phyloP scores from a whole-genome alignment of 1,140 invertebrate genomes.

The Micrasema minimum region DNA sequence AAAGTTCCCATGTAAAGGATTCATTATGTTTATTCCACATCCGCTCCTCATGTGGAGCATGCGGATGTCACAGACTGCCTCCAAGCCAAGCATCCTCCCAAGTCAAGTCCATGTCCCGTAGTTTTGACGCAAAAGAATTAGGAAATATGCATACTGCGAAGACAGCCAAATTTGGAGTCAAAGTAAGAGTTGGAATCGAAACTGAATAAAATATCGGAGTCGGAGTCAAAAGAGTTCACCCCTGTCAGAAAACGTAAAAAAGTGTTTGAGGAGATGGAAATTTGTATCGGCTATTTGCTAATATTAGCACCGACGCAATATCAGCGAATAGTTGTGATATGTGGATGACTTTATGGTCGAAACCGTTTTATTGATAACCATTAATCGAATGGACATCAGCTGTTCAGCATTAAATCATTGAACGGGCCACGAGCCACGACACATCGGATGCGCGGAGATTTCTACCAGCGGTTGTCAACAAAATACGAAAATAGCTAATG shows the following conservation, averaged over 20 bases:
- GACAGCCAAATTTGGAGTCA: too few species aligned
- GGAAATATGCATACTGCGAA: too few species aligned
- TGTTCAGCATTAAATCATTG: constrained; percentile 36
- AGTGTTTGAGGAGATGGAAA: constrained; percentile 1
- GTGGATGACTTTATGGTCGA: constrained; percentile 28
- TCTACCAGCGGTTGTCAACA: background rate
- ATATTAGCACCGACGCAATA: constrained; percentile 11
- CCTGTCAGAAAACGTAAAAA: background rate
- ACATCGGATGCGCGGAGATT: constrained; percentile 1
- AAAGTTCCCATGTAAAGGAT: too few species aligned
- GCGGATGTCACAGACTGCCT: too few species aligned
- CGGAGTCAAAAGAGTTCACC: too few species aligned
- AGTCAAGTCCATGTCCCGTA: too few species aligned
- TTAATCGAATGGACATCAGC: constrained; percentile 35
- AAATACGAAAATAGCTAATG: background rate
- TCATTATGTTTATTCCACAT: too few species aligned
- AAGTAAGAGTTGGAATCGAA: too few species aligned
- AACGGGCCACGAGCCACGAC: constrained; percentile 4
- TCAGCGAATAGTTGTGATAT: background rate
- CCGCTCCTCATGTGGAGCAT: too few species aligned
- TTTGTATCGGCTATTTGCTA: constrained; percentile 1
- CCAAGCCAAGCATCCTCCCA: too few species aligned
- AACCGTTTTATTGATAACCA: constrained; percentile 33
- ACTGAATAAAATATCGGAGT: too few species aligned
- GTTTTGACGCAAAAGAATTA: too few species aligned